A percentile compares a stretch with the other conserved stretches of the same genome.
Evolutionary conservation across 2,888 invertebrate genomes (phyloP).

Genomic region (Myopa testacea): DNA sequence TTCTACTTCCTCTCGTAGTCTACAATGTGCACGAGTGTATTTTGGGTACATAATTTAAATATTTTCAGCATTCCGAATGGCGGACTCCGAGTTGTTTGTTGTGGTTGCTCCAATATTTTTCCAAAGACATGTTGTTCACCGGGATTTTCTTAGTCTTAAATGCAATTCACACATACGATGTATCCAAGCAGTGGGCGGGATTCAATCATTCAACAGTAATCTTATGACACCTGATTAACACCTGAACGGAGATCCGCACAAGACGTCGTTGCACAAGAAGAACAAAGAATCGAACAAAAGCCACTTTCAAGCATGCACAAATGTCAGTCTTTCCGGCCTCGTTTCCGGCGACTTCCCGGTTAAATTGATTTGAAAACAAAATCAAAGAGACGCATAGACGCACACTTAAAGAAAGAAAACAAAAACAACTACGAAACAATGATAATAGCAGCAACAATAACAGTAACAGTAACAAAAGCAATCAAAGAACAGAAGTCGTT

Average conservation of each 20-base stretch:
- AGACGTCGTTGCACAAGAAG: too few species aligned
- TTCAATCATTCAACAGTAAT: too few species aligned
- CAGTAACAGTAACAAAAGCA: not conserved
- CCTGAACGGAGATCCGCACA: too few species aligned
- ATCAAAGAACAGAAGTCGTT: not conserved
- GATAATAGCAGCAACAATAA: not conserved
- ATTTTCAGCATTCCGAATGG: not conserved
- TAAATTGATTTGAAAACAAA: not conserved
- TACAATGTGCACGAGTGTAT: too few species aligned
- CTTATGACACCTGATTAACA: too few species aligned
- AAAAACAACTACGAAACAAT: conserved; percentile 24
- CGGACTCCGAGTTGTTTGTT: not conserved
- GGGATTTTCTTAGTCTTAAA: too few species aligned
- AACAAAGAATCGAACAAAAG: too few species aligned
- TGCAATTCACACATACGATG: too few species aligned
- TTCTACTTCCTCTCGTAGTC: too few species aligned
- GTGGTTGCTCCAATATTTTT: not conserved
- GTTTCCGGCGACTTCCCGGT: not conserved
- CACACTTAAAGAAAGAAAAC: conserved; percentile 35
- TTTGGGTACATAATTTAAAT: too few species aligned
- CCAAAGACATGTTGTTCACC: too few species aligned
- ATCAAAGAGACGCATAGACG: not conserved
- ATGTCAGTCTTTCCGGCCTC: not conserved
- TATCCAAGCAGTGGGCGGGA: too few species aligned
- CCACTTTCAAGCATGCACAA: conserved; percentile 12